These are phyloP conservation scores for Arbacia lixula DNA, from an alignment of 53 echinoderm and acorn worm genomes.

Conservation along the genomic window DNA sequence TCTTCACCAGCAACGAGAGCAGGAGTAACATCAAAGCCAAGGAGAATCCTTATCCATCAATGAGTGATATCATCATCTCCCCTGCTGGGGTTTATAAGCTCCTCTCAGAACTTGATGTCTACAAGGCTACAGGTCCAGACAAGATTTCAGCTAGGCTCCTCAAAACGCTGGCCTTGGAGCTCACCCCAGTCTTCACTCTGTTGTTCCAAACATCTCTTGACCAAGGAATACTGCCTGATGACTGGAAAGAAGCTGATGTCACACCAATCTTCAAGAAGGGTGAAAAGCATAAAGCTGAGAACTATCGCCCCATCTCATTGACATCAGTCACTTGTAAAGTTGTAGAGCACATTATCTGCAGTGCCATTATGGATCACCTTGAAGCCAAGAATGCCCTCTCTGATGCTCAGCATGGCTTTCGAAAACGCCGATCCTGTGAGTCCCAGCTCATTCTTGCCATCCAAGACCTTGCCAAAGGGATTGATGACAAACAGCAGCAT, in stretches of 20 bases:
- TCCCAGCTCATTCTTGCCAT: no score
- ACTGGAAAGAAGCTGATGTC: conserved; percentile 41
- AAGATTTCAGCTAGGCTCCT: conserved; percentile 27
- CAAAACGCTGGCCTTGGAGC: conserved; percentile 11
- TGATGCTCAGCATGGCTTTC: no score
- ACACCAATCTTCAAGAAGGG: conserved; percentile 56
- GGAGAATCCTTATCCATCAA: conserved; percentile 32
- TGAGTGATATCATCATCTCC: conserved; percentile 11
- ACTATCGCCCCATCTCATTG: conserved; percentile 29
- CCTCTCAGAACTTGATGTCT: conserved; percentile 14
- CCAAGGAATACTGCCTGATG: conserved; percentile 36
- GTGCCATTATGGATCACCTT: no score
- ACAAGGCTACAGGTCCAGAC: conserved; percentile 57
- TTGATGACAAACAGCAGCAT: conserved; percentile 34
- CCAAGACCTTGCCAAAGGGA: conserved; percentile 34
- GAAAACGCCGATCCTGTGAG: no score
- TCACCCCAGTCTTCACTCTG: conserved; percentile 10
- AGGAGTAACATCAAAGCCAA: background rate
- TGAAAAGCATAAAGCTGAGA: conserved; percentile 12
- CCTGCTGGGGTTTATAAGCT: conserved; percentile 52
- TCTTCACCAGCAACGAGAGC: conserved; percentile 10
- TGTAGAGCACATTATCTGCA: conserved; percentile 49
- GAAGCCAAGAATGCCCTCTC: no score
- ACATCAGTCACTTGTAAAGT: conserved; percentile 44
- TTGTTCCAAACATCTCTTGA: conserved; percentile 25